These are phyloP conservation scores for Varanus salvator DNA, from an alignment of 2,113 vertebrate genomes.

Conservation along the genomic window DNA sequence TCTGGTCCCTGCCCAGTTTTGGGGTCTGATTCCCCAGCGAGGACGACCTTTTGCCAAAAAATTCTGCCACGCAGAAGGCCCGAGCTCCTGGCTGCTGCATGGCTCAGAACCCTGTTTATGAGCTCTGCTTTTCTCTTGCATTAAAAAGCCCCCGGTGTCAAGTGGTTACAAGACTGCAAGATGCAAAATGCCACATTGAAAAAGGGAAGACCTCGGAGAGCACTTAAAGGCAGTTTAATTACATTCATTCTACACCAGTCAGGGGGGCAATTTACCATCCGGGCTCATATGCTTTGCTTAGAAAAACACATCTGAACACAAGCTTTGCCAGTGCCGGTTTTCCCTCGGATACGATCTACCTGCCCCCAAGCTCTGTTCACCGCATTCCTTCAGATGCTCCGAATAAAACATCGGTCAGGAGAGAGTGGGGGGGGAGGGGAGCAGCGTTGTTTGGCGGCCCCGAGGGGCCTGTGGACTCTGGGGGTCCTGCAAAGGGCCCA, in stretches of 20 bases:
- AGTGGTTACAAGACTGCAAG: background rate
- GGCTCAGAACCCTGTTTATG: constrained; percentile 1
- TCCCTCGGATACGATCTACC: background rate
- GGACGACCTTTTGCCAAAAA: background rate
- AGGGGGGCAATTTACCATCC: constrained; percentile 56
- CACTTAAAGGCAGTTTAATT: constrained; percentile 63
- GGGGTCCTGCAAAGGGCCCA: too few relatives aligned
- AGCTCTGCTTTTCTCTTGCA: constrained; percentile 40
- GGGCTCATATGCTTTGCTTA: constrained; percentile 50
- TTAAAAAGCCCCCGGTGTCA: constrained; percentile 5
- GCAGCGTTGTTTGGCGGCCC: too few relatives aligned
- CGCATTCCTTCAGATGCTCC: background rate
- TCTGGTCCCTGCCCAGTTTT: background rate
- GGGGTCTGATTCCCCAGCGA: background rate
- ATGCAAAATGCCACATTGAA: background rate
- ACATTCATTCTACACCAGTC: constrained; percentile 50
- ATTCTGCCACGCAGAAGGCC: background rate
- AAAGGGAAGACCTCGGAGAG: constrained; percentile 55
- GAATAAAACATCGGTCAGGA: background rate
- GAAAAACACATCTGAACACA: background rate
- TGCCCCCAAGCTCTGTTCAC: background rate
- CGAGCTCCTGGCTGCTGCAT: constrained; percentile 5
- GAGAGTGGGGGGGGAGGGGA: background rate
- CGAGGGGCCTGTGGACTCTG: too few relatives aligned
- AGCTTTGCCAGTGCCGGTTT: background rate